A percentile compares a stretch with the other conserved stretches of the same genome.
Evolutionary conservation across 2,888 invertebrate species (phyloP).

Genomic region (Dione juno): DNA sequence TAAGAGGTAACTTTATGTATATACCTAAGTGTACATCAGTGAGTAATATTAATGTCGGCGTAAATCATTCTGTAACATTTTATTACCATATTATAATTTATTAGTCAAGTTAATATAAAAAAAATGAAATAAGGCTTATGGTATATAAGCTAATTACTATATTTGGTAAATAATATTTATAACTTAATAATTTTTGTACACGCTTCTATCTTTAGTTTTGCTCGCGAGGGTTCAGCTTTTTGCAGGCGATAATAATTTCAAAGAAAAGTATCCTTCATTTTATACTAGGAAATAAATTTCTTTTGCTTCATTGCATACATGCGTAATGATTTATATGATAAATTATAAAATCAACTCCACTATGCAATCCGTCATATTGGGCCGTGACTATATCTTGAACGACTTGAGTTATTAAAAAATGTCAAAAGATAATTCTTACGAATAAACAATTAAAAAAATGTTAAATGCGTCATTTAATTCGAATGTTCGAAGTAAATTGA

Average conservation of each 20-base stretch:
- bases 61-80: too few species aligned
- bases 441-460: background rate
- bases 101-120: too few species aligned
- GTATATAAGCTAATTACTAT: too few species aligned
- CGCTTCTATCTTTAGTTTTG: background rate
- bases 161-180: background rate
- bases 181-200: background rate
- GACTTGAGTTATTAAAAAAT: background rate
- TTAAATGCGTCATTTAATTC: background rate
- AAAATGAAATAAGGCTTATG: too few species aligned
- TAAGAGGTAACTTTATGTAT: too few species aligned
- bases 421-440: background rate
- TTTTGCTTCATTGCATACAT: background rate
- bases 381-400: background rate
- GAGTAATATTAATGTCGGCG: too few species aligned
- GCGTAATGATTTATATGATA: background rate
- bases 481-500: background rate
- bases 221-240: slow-evolving; percentile 1
- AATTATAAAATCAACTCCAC: background rate
- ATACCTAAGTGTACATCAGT: too few species aligned
- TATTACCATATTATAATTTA: too few species aligned
- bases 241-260: background rate
- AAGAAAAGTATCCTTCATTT: background rate
- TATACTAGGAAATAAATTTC: background rate
- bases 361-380: background rate